phyloP scores from a whole-genome alignment of 2,797 vertebrate species.

The Tapera naevia region DNA sequence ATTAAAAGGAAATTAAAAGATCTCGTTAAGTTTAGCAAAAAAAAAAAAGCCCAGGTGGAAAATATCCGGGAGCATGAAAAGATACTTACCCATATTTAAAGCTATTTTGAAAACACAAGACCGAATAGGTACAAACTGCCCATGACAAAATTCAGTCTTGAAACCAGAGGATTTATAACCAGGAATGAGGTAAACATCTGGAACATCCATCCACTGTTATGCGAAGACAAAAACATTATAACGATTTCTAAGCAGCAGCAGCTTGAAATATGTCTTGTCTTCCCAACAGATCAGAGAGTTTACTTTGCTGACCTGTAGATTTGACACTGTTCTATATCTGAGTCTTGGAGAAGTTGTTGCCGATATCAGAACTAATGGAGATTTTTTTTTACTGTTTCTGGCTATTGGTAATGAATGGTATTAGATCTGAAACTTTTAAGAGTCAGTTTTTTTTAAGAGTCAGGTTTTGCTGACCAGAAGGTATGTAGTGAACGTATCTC shows the following conservation, averaged over 20 bases:
- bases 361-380: conserved; percentile 20
- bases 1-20: background rate
- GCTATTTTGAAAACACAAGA: conserved; percentile 44
- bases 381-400: conserved; percentile 24
- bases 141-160: background rate
- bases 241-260: background rate
- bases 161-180: conserved; percentile 46
- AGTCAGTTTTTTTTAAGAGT: background rate
- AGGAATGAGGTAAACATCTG: conserved; percentile 13
- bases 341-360: background rate
- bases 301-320: background rate
- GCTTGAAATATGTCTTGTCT: conserved; percentile 14
- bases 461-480: conserved; percentile 28
- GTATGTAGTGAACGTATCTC: background rate
- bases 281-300: background rate
- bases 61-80: conserved; percentile 8
- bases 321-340: background rate
- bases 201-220: background rate
- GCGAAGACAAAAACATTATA: conserved; percentile 17
- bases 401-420: background rate
- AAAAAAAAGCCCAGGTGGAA: background rate
- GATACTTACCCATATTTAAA: conserved; percentile 34
- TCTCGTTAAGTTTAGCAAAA: conserved; percentile 5
- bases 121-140: conserved; percentile 31
- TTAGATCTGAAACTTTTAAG: conserved; percentile 24